Percentiles rank a stretch among this genome's conserved stretches.
Conservation (phyloP, 1,140 invertebrate genomes). For the Capitella teleta region DNA sequence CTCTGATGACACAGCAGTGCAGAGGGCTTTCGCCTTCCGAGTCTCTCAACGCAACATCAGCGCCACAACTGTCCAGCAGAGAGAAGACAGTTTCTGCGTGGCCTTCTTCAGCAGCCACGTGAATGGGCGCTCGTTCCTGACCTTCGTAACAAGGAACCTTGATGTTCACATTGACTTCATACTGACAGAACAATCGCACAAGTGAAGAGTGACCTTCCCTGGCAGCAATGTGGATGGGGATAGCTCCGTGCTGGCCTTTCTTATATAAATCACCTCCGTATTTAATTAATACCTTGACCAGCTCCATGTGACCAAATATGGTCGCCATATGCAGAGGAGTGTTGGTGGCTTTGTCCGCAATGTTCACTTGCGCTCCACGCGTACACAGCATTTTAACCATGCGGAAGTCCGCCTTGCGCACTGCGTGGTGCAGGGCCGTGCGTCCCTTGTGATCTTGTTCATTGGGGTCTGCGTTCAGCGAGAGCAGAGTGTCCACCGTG, state of each 20-base stretch:
- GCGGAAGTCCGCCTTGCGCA: conserved; percentile 9
- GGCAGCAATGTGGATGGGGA: conserved; percentile 14
- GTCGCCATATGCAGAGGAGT: conserved; percentile 14
- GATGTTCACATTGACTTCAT: conserved; percentile 9
- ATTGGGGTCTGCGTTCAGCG: conserved; percentile 9
- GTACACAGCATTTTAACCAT: conserved; percentile 14
- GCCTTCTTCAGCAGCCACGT: conserved; percentile 11
- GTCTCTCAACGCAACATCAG: conserved; percentile 8
- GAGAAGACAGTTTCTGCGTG: conserved; percentile 6
- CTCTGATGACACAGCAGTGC: conserved; percentile 7
- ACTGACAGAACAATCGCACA: conserved; percentile 6
- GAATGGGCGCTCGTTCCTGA: conserved; percentile 11
- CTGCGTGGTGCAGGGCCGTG: conserved; percentile 12
- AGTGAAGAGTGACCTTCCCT: conserved; percentile 11
- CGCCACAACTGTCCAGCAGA: conserved; percentile 3
- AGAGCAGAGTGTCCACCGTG: conserved; percentile 11
- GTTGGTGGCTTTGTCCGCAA: conserved; percentile 8
- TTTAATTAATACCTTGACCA: conserved; percentile 11
- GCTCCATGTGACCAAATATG: conserved; percentile 11
- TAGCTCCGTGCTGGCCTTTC: conserved; percentile 13
- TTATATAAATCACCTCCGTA: conserved; percentile 12
- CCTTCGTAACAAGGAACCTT: conserved; percentile 15
- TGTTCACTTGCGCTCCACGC: conserved; percentile 10
- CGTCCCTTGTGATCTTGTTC: conserved; percentile 13
- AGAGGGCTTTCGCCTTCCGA: conserved; percentile 12